Evolutionary conservation across 2,797 vertebrate genomes (phyloP).

Genomic region (Crossoptilon crossoptilon): DNA sequence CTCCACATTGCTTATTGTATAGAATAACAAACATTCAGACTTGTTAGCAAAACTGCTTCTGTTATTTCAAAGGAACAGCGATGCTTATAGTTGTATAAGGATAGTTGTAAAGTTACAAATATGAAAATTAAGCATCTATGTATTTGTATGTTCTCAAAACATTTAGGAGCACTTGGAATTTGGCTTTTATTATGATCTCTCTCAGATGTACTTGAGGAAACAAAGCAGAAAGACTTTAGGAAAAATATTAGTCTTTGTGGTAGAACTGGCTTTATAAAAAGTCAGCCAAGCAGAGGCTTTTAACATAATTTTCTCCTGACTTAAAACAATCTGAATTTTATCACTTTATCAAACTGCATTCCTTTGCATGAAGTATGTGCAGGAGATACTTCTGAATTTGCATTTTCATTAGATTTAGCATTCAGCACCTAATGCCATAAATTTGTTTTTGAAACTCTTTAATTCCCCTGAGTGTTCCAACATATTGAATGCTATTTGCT

Average conservation of each 20-base stretch:
- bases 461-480: slow-evolving; percentile 79
- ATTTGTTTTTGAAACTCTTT: slow-evolving; percentile 84
- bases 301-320: slow-evolving; percentile 56
- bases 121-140: background rate
- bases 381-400: slow-evolving; percentile 75
- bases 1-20: background rate
- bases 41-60: background rate
- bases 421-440: slow-evolving; percentile 83
- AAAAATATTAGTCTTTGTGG: slow-evolving; percentile 37
- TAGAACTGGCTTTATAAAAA: slow-evolving; percentile 45
- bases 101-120: background rate
- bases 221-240: slow-evolving; percentile 8
- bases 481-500: slow-evolving; percentile 83
- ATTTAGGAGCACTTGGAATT: background rate
- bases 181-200: background rate
- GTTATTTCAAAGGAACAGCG: background rate
- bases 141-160: slow-evolving; percentile 2
- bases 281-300: slow-evolving; percentile 31
- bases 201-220: slow-evolving; percentile 3
- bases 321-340: slow-evolving; percentile 76
- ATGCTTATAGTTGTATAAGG: background rate
- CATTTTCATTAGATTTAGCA: slow-evolving; percentile 85
- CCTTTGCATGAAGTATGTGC: slow-evolving; percentile 61
- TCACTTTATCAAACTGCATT: slow-evolving; percentile 71
- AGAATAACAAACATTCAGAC: background rate